phyloP scores from a whole-genome alignment of 1,140 invertebrate species.

The Drosophila yakuba region DNA sequence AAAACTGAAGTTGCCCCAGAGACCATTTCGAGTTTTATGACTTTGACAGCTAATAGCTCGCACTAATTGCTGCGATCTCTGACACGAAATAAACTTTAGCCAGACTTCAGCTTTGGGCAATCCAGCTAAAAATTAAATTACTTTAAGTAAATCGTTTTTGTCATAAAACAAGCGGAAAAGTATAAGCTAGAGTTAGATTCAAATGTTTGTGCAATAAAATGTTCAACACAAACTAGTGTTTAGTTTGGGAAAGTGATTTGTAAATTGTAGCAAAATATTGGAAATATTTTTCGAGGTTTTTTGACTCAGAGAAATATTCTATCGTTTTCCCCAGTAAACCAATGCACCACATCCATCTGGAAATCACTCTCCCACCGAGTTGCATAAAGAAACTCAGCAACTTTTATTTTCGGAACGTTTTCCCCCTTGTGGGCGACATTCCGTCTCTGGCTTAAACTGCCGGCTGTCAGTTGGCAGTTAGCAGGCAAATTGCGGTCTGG shows the following conservation, averaged over 20 bases:
- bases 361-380: neutral
- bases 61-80: slow-evolving; percentile 58
- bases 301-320: too few relatives aligned
- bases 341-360: neutral
- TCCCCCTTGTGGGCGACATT: slow-evolving; percentile 40
- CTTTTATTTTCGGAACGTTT: slow-evolving; percentile 13
- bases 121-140: slow-evolving; percentile 17
- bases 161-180: slow-evolving; percentile 23
- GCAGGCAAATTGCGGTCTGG: slow-evolving; percentile 51
- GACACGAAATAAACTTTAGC: slow-evolving; percentile 41
- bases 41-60: slow-evolving; percentile 57
- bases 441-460: slow-evolving; percentile 38
- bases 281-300: too few relatives aligned
- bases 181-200: slow-evolving; percentile 9
- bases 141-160: slow-evolving; percentile 26
- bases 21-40: slow-evolving; percentile 31
- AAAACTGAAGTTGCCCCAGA: slow-evolving; percentile 43
- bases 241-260: neutral
- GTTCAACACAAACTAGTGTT: neutral
- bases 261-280: too few relatives aligned
- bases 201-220: neutral
- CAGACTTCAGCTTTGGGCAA: neutral
- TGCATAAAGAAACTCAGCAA: neutral
- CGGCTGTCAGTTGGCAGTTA: slow-evolving; percentile 45
- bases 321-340: too few relatives aligned